Percentiles rank a stretch among this genome's conserved stretches.
Evolutionary conservation across 2,797 vertebrate species (phyloP).

Genomic region (Pangasius macronema): DNA sequence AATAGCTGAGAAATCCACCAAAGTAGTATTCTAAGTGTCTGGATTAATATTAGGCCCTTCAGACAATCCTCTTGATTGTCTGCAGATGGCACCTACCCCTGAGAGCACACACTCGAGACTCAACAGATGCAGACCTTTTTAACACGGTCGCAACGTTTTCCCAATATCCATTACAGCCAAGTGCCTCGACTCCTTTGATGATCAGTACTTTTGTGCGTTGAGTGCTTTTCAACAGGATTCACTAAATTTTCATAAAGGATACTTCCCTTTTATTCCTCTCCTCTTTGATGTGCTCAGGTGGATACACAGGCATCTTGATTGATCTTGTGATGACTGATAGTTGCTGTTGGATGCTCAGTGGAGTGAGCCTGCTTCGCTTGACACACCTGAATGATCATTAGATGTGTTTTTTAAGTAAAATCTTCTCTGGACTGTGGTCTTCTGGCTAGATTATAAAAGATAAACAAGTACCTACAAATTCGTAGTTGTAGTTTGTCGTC

Average conservation of each 20-base stretch:
- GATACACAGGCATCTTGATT: slow-evolving; percentile 34
- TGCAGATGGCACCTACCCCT: slow-evolving; percentile 44
- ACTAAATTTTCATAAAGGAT: slow-evolving; percentile 52
- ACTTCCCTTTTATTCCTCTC: slow-evolving; percentile 38
- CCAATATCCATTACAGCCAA: slow-evolving; percentile 57
- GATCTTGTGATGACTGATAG: slow-evolving; percentile 20
- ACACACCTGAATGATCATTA: slow-evolving; percentile 2
- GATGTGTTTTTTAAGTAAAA: neutral
- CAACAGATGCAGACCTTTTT: slow-evolving; percentile 57
- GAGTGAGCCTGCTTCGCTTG: neutral
- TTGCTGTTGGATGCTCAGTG: neutral
- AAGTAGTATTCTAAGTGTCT: slow-evolving; percentile 43
- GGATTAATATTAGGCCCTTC: slow-evolving; percentile 50
- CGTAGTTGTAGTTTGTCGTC: neutral
- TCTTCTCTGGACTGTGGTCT: neutral
- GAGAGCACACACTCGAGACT: slow-evolving; percentile 47
- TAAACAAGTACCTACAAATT: neutral
- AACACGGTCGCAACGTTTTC: slow-evolving; percentile 50
- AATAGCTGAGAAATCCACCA: slow-evolving; percentile 17
- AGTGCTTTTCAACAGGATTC: slow-evolving; percentile 54
- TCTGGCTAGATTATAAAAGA: neutral
- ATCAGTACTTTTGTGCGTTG: slow-evolving; percentile 38
- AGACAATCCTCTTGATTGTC: slow-evolving; percentile 40
- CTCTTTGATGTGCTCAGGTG: slow-evolving; percentile 58
- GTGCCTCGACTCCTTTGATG: slow-evolving; percentile 57